Percentiles rank a stretch among this genome's conserved stretches.
Conservation (phyloP, 2,888 invertebrate species). For the Callimorpha dominula region DNA sequence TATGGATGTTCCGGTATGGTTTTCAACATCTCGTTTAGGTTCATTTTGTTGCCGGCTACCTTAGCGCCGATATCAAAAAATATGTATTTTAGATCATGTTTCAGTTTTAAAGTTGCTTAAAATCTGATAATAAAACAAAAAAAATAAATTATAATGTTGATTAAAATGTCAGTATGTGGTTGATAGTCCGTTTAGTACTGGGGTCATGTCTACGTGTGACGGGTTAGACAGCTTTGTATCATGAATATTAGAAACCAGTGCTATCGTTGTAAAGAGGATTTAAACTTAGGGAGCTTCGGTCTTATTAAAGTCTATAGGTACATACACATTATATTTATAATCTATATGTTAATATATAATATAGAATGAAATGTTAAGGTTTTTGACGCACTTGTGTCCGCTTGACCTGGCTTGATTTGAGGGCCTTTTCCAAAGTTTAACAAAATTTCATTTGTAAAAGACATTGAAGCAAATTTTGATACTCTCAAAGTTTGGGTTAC, state of each 20-base stretch:
- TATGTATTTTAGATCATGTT: neutral
- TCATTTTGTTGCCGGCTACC: slow-evolving; percentile 22
- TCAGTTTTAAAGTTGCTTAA: neutral
- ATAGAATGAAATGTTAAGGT: too few species aligned
- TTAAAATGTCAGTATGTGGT: neutral
- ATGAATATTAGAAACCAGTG: neutral
- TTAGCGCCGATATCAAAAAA: neutral
- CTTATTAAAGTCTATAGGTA: too few species aligned
- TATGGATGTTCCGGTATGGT: slow-evolving; percentile 25
- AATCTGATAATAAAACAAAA: neutral
- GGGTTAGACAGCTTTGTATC: neutral
- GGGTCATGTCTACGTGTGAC: too few species aligned
- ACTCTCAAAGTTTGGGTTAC: too few species aligned
- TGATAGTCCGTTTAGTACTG: too few species aligned
- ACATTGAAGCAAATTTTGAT: too few species aligned
- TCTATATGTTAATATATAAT: too few species aligned
- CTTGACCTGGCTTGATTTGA: too few species aligned
- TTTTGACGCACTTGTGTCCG: too few species aligned
- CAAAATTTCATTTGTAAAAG: too few species aligned
- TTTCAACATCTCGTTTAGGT: slow-evolving; percentile 25
- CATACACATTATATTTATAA: too few species aligned
- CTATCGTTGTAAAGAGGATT: neutral
- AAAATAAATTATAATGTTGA: neutral
- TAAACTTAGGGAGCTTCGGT: neutral
- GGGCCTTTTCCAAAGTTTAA: too few species aligned